Evolutionary conservation across 2,888 invertebrate genomes (phyloP).

Genomic region (Pseudoips prasinana): DNA sequence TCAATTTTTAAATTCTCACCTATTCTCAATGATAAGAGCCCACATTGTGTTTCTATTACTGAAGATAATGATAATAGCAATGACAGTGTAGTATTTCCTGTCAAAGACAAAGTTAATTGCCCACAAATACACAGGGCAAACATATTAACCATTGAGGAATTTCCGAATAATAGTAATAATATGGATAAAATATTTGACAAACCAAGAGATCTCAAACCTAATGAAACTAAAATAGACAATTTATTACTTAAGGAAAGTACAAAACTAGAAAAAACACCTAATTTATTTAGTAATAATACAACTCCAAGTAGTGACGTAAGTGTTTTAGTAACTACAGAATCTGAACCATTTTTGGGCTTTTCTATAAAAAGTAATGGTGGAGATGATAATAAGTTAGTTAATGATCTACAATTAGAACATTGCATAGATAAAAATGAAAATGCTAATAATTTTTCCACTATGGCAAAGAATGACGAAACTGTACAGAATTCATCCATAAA

Average conservation of each 20-base stretch:
- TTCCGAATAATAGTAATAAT: slow-evolving; percentile 1
- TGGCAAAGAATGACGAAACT: no score
- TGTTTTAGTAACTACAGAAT: slow-evolving; percentile 42
- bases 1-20: slow-evolving; percentile 72
- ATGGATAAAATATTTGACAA: not conserved
- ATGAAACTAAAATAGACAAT: not conserved
- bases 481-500: slow-evolving; percentile 2
- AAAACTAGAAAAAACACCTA: not conserved
- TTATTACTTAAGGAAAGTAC: not conserved
- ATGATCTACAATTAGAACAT: not conserved
- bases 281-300: not conserved
- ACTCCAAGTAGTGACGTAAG: slow-evolving; percentile 26
- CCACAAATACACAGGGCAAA: no score
- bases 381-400: not conserved
- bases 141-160: no score
- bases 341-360: slow-evolving; percentile 53
- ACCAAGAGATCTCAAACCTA: not conserved
- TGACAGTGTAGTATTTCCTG: slow-evolving; percentile 30
- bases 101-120: slow-evolving; percentile 12
- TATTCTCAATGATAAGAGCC: slow-evolving; percentile 44
- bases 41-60: slow-evolving; percentile 29
- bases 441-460: no score
- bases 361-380: slow-evolving; percentile 12
- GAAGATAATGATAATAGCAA: slow-evolving; percentile 37
- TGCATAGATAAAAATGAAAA: no score